Base-by-base conservation (phyloP, 2,113 vertebrate species). In the Esox niger region DNA sequence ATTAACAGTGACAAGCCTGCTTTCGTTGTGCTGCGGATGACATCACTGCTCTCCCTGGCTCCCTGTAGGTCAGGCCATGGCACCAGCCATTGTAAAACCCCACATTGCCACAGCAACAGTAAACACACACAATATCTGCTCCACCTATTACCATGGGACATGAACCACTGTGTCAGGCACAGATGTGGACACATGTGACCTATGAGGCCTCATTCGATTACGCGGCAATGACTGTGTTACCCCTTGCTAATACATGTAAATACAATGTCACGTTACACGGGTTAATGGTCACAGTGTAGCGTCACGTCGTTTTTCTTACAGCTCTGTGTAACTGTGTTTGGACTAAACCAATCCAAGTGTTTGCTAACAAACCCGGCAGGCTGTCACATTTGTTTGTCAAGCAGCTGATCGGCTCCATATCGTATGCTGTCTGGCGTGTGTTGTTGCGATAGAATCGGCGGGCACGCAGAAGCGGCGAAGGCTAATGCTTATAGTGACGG, bases 281-380 rank as follows among this genome's bases (percentile, higher is more conserved):
- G 11, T 38, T 5, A 38, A n/a, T n/a, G n/a, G 35, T 38, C 35
- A 38, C 35, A 38, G n/a, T n/a, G n/a, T n/a, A n/a, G n/a, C n/a
- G n/a, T n/a, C n/a, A n/a, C n/a, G n/a, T n/a, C n/a, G n/a, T n/a
- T n/a, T n/a, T n/a, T n/a, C n/a, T n/a, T n/a, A n/a, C n/a, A n/a
- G n/a, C n/a, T n/a, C n/a, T n/a, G n/a, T n/a, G n/a, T n/a, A n/a
- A n/a, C 35, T 38, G 35, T 38, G 35, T 38, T 38, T n/a, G n/a
- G 35, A 62, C 55, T 66, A 52, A 72, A 15, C 60, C 60, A 38
- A 31, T 60, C 58, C 55, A 65, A 54, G 73, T 61, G n/a, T n/a
- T n/a, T n/a, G 70, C 75, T 29, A 79, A 75, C 57, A 63, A 49
- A 23, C 8, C 68, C 60, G 62, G 74, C 76, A 73, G 59, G 81